Evolutionary conservation across 2,888 invertebrate species (phyloP).

Genomic region (Furcula furcula): DNA sequence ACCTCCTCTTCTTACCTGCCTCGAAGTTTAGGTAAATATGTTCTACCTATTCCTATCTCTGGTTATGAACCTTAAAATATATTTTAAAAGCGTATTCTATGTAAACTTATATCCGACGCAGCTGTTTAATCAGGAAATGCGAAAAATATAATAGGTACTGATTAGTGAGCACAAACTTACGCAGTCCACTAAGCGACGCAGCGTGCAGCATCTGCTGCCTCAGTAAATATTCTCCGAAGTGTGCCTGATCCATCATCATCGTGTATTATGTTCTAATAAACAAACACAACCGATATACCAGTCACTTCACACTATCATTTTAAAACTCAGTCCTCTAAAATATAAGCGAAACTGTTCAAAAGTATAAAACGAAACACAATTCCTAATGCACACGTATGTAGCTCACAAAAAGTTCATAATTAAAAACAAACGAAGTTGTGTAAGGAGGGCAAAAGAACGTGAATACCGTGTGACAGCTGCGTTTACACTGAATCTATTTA

Average conservation of each 20-base stretch:
- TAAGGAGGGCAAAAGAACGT: constrained; percentile 43
- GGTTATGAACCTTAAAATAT: neutral
- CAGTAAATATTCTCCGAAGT: constrained; percentile 74
- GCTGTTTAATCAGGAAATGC: no score
- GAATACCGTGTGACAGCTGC: constrained; percentile 63
- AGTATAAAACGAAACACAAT: constrained; percentile 26
- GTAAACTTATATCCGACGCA: no score
- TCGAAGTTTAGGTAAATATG: no score
- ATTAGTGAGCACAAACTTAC: no score
- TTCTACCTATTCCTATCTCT: no score
- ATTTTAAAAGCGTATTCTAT: neutral
- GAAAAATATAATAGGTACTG: no score
- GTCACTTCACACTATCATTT: constrained; percentile 68
- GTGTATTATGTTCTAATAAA: constrained; percentile 23
- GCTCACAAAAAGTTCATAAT: constrained; percentile 63
- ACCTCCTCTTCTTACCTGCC: no score
- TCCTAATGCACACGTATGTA: constrained; percentile 33
- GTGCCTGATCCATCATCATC: constrained; percentile 80
- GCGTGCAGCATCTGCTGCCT: constrained; percentile 78
- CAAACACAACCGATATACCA: constrained; percentile 34
- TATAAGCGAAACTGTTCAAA: constrained; percentile 22
- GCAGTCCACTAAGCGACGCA: constrained; percentile 68
- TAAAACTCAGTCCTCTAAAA: constrained; percentile 30
- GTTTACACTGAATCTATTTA: constrained; percentile 61
- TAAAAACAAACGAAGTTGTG: constrained; percentile 43